Percentiles rank a stretch among this genome's conserved stretches.
phyloP scores from a whole-genome alignment of 2,888 invertebrate species.

The Synanthedon vespiformis region DNA sequence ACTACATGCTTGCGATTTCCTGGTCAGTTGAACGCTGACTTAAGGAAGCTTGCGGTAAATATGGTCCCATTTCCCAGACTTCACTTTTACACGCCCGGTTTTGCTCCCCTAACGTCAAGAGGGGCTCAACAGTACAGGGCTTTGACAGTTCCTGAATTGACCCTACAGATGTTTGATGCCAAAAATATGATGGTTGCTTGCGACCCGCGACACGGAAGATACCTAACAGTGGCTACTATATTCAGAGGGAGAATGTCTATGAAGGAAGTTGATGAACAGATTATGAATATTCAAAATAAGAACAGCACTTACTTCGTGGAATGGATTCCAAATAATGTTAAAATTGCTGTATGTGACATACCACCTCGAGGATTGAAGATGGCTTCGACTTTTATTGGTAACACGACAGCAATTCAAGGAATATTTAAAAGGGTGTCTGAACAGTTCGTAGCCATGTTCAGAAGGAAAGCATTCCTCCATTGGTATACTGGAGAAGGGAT shows the following conservation, averaged over 20 bases:
- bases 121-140: slow-evolving; percentile 91
- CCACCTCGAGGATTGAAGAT: slow-evolving; percentile 82
- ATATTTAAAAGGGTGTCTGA: slow-evolving; percentile 88
- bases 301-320: slow-evolving; percentile 84
- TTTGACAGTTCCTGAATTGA: slow-evolving; percentile 90
- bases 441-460: slow-evolving; percentile 93
- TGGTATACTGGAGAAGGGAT: slow-evolving; percentile 96
- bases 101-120: slow-evolving; percentile 80
- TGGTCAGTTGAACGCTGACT: slow-evolving; percentile 58
- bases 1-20: slow-evolving; percentile 82
- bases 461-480: slow-evolving; percentile 95
- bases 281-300: slow-evolving; percentile 82
- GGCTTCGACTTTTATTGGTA: slow-evolving; percentile 90
- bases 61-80: slow-evolving; percentile 76
- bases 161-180: slow-evolving; percentile 73
- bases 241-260: slow-evolving; percentile 93
- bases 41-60: slow-evolving; percentile 56
- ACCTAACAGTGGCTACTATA: slow-evolving; percentile 89
- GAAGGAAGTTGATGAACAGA: slow-evolving; percentile 90
- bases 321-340: slow-evolving; percentile 84
- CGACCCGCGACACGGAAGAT: slow-evolving; percentile 90
- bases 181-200: slow-evolving; percentile 91
- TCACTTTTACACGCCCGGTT: slow-evolving; percentile 71
- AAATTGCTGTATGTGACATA: slow-evolving; percentile 85
- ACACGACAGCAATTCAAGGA: slow-evolving; percentile 88